phyloP scores from a whole-genome alignment of 2,888 invertebrate genomes.

The Atherix ibis region DNA sequence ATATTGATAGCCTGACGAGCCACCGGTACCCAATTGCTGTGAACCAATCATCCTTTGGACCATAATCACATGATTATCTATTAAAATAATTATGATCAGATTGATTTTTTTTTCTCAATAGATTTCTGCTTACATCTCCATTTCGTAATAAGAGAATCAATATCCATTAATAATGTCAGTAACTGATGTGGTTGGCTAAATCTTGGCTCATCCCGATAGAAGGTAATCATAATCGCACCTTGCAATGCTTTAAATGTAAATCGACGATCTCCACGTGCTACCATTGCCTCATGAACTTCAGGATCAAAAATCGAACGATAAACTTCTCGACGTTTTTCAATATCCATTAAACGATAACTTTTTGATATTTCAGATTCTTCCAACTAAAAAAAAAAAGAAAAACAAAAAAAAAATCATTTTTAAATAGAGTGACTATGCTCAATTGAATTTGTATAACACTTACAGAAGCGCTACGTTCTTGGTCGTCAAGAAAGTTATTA shows the following conservation, averaged over 20 bases:
- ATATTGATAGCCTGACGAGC: conserved; percentile 97
- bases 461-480: conserved; percentile 42
- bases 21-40: conserved; percentile 90
- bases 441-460: conserved; percentile 1
- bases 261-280: conserved; percentile 56
- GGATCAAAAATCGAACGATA: conserved; percentile 84
- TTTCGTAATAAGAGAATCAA: conserved; percentile 94
- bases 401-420: conserved; percentile 1
- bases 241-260: conserved; percentile 84
- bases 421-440: no score
- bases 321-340: conserved; percentile 63
- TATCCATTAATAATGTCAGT: conserved; percentile 87
- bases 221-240: conserved; percentile 95
- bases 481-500: conserved; percentile 50
- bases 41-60: conserved; percentile 98
- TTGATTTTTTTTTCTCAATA: conserved; percentile 2
- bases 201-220: conserved; percentile 91
- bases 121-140: conserved; percentile 75
- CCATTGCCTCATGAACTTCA: conserved; percentile 63
- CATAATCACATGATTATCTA: conserved; percentile 96
- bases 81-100: conserved; percentile 15
- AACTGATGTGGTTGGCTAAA: conserved; percentile 97
- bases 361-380: conserved; percentile 46
- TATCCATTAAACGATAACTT: conserved; percentile 51
- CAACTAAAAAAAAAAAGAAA: conserved; percentile 29